Conservation (phyloP, 1,140 invertebrate species). For the Teleogryllus occipitalis region DNA sequence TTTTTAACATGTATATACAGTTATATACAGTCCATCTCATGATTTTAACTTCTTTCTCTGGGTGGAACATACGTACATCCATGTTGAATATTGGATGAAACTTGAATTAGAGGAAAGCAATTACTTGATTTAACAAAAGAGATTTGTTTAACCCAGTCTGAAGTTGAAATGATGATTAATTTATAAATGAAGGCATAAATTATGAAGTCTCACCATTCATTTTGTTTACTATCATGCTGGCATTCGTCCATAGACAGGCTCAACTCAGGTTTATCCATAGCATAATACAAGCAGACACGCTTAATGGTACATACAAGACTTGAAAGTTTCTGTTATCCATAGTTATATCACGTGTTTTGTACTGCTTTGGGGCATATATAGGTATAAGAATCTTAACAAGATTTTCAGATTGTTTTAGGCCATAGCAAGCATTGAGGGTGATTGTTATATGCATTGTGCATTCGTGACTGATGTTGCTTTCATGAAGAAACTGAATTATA, state of each 20-base stretch:
- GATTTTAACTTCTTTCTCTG: background rate
- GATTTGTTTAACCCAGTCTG: background rate
- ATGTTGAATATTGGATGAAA: background rate
- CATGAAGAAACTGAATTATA: too few species aligned
- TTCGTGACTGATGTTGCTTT: too few species aligned
- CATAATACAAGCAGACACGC: background rate
- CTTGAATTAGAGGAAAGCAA: background rate
- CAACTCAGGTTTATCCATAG: constrained; percentile 4
- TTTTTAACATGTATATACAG: background rate
- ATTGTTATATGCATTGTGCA: too few species aligned
- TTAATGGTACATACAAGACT: background rate
- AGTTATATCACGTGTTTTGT: background rate
- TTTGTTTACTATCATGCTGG: background rate
- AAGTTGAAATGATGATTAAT: background rate
- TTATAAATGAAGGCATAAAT: background rate
- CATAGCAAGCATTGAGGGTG: background rate
- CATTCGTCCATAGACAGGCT: background rate
- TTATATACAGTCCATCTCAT: background rate
- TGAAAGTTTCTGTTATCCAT: constrained; percentile 1
- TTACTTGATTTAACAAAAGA: background rate
- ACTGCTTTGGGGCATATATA: background rate
- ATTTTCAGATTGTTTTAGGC: background rate
- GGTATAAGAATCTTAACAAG: background rate
- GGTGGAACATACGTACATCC: background rate
- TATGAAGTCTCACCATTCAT: background rate